Evolutionary conservation across 2,888 invertebrate species (phyloP), one percentile per base, ranked within the genome.

Genomic region (Lochmaea crataegi): DNA sequence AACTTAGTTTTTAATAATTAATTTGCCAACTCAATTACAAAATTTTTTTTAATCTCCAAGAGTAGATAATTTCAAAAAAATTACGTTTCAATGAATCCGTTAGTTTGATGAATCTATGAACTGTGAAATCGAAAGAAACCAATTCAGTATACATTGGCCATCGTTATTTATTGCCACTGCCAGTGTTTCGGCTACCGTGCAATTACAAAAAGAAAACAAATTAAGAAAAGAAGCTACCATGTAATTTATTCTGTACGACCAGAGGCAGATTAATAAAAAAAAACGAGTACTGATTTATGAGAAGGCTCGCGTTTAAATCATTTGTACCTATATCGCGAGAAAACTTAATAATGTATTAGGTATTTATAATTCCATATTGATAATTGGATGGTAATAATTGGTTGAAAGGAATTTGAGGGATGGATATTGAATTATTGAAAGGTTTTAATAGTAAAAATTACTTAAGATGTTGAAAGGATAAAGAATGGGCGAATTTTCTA

Each of bases 111-210:
- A n/a, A n/a, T n/a, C 32, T 45, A 26, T 18, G 48, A 51, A 38
- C 51, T 61, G 26, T 60, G 60, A 51, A 48, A 68, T 60, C 26
- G 45, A 68, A 68, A 68, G 14, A 61, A 68, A 61, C 61, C 32
- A 58, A 68, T 58, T 58, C 57, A 42, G 48, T 41, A 67, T 58
- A 67, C 42, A 18, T 45, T 18, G 42, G 67, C 57, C 68, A 60
- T 22, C 41, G 68, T 51, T 18, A 68, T 68, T 68, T 68, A 68
- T 68, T 51, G 48, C 60, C 51, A 18, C 45, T n/a, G 61, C 60
- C 51, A 18, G 18, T n/a, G 61, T 68, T 48, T 61, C 22, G 45
- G 68, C 68, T 68, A 68, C 68, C 61, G 68, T 60, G 68, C 68
- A 68, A 68, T 68, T 68, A 68, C 68, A 26, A 51, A 51, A 51